Evolutionary conservation across 2,888 invertebrate genomes (phyloP).

Genomic region (Selenia dentaria): DNA sequence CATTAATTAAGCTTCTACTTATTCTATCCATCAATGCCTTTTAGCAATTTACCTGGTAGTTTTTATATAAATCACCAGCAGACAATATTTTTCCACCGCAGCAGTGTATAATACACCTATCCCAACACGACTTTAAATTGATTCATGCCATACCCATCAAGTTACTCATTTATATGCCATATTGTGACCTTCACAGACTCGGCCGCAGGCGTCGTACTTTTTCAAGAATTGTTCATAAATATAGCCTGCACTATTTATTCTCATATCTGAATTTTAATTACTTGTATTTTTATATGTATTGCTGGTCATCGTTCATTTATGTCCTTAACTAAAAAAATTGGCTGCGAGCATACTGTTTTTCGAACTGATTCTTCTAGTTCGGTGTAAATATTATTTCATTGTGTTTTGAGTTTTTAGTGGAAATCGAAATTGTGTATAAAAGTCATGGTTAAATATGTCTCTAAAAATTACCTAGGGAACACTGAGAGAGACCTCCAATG

Average conservation of each 20-base stretch:
- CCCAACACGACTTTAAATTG: slow-evolving; percentile 55
- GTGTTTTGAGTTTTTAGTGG: too few relatives aligned
- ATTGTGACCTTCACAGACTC: slow-evolving; percentile 18
- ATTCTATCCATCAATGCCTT: slow-evolving; percentile 20
- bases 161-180: slow-evolving; percentile 46
- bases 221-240: slow-evolving; percentile 25
- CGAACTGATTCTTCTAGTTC: too few relatives aligned
- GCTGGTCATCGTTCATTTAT: slow-evolving; percentile 1
- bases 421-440: too few relatives aligned
- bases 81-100: slow-evolving; percentile 38
- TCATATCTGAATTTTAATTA: slow-evolving; percentile 25
- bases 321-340: slow-evolving; percentile 9
- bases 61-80: slow-evolving; percentile 27
- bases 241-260: slow-evolving; percentile 20
- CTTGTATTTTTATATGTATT: slow-evolving; percentile 14
- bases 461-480: too few relatives aligned
- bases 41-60: slow-evolving; percentile 16
- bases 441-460: too few relatives aligned
- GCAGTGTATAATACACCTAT: slow-evolving; percentile 33
- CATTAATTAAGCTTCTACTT: background rate
- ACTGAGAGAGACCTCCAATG: too few relatives aligned
- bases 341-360: too few relatives aligned
- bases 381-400: too few relatives aligned
- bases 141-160: slow-evolving; percentile 54
- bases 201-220: slow-evolving; percentile 24